phyloP scores from a whole-genome alignment of 2,113 vertebrate genomes.

The Cichladusa arquata region DNA sequence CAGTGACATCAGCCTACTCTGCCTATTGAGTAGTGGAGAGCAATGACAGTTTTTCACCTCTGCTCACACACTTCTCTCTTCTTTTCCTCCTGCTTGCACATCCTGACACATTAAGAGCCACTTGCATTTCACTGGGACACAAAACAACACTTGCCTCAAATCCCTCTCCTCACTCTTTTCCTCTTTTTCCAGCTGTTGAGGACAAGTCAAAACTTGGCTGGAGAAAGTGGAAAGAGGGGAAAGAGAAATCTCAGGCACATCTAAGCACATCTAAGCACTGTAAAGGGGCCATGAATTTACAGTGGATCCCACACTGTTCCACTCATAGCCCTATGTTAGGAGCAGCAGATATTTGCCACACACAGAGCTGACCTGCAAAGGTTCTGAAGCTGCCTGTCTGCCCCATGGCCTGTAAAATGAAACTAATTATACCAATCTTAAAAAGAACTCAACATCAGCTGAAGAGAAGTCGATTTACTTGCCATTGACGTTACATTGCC shows the following conservation, averaged over 20 bases:
- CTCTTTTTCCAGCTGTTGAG: neutral
- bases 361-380: neutral
- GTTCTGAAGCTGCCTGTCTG: neutral
- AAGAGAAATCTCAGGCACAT: neutral
- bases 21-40: neutral
- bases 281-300: neutral
- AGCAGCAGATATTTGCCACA: neutral
- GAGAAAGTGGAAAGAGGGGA: neutral
- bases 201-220: neutral
- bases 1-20: conserved; percentile 8
- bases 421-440: neutral
- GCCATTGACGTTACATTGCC: neutral
- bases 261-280: neutral
- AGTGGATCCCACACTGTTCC: neutral
- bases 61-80: neutral
- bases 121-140: neutral
- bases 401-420: neutral
- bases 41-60: neutral
- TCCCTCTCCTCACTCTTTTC: neutral
- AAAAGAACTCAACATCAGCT: neutral
- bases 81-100: neutral
- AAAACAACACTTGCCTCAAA: neutral
- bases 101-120: neutral
- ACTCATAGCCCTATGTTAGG: neutral
- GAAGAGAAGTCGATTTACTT: neutral